These are phyloP conservation scores for Carettochelys insculpta DNA, from an alignment of 2,113 vertebrate genomes.

Conservation along the genomic window DNA sequence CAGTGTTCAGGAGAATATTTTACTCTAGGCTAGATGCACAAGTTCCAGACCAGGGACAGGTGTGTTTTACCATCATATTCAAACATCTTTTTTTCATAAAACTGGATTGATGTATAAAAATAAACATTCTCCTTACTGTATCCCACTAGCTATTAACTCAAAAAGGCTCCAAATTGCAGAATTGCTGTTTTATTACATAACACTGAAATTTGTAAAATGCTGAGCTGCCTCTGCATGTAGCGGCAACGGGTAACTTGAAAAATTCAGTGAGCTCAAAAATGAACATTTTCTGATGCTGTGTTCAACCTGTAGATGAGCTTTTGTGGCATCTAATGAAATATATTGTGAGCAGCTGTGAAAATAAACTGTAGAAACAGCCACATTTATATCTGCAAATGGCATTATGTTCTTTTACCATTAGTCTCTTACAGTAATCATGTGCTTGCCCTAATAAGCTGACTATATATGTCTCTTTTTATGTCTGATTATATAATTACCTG, in stretches of 20 bases:
- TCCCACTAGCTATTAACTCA: neutral
- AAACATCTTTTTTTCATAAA: neutral
- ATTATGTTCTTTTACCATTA: neutral
- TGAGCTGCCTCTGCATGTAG: neutral
- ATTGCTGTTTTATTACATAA: too few species aligned
- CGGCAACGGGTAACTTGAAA: neutral
- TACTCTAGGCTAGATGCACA: neutral
- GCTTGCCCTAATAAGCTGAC: neutral
- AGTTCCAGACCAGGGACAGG: rapidly evolving
- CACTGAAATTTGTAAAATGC: rapidly evolving
- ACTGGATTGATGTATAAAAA: neutral
- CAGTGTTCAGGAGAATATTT: neutral
- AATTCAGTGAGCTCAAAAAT: neutral
- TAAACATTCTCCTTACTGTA: neutral
- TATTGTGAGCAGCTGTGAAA: neutral
- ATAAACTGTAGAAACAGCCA: neutral
- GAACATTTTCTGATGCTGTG: neutral
- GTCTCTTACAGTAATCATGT: neutral
- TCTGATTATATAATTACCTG: slow-evolving; percentile 25
- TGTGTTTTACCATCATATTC: neutral
- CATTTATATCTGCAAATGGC: neutral
- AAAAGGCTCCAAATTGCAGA: neutral
- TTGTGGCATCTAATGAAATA: neutral
- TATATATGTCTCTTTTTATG: neutral
- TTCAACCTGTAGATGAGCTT: neutral